Percentiles rank a stretch among this genome's conserved stretches.
Conservation (phyloP, 53 echinoderm and acorn worm genomes). For the Antedon mediterranea region DNA sequence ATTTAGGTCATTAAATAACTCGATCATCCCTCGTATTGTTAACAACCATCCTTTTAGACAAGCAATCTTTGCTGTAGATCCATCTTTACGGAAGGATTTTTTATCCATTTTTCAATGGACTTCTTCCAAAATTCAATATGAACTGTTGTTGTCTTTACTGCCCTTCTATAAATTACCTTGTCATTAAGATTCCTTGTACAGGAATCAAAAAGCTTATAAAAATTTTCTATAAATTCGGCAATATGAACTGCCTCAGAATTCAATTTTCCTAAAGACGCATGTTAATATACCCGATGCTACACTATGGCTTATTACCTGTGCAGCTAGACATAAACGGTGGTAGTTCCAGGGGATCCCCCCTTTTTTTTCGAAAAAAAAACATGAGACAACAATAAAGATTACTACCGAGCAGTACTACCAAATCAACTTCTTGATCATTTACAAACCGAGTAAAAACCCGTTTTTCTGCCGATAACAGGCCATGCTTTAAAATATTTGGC, state of each 20-base stretch:
- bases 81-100: conserved; percentile 1
- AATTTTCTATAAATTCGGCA: no score
- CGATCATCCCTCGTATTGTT: conserved; percentile 1
- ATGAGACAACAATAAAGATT: no score
- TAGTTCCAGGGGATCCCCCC: no score
- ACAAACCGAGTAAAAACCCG: no score
- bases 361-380: no score
- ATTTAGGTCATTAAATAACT: conserved; percentile 8
- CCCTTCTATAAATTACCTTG: conserved; percentile 7
- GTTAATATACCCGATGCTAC: conserved; percentile 19
- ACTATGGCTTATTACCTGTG: conserved; percentile 15
- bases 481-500: no score
- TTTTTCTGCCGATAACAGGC: no score
- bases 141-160: conserved; percentile 9
- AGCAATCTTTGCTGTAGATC: conserved; percentile 5
- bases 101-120: conserved; percentile 1
- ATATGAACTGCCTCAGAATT: conserved; percentile 20
- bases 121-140: conserved; percentile 26
- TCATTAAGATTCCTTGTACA: conserved; percentile 12
- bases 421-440: no score
- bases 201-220: conserved; percentile 27
- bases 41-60: conserved; percentile 17
- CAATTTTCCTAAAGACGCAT: conserved; percentile 4
- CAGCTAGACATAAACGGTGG: conserved; percentile 10
- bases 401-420: no score